phyloP scores from a whole-genome alignment of 2,888 invertebrate genomes.

The Rotaria macrura region DNA sequence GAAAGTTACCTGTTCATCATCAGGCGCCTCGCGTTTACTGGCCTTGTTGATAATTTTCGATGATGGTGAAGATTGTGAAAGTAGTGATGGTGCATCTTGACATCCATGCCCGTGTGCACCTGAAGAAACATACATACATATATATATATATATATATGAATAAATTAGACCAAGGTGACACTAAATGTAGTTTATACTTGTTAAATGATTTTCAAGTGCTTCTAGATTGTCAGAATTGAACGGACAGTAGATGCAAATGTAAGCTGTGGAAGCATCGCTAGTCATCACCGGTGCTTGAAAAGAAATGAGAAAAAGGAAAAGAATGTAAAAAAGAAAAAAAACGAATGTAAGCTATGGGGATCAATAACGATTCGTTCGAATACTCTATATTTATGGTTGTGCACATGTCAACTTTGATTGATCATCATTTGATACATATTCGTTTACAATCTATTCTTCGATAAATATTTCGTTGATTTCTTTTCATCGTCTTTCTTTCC shows the following conservation, averaged over 20 bases:
- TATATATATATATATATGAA: too few species aligned
- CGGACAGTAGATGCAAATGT: too few species aligned
- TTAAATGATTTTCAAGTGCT: not conserved
- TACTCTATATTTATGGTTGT: not conserved
- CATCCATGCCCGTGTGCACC: not conserved
- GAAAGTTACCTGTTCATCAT: not conserved
- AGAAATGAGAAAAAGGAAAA: not conserved
- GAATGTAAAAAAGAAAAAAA: not conserved
- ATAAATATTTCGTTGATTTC: not conserved
- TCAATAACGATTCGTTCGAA: not conserved
- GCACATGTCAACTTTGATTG: not conserved
- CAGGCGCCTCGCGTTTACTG: not conserved
- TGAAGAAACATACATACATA: not conserved
- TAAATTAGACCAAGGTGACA: not conserved
- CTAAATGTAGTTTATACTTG: not conserved
- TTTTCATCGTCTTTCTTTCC: not conserved
- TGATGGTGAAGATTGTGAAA: not conserved
- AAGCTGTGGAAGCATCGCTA: too few species aligned
- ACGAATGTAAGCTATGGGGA: not conserved
- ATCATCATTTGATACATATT: not conserved
- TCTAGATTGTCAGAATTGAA: not conserved
- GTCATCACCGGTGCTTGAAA: constrained; percentile 1
- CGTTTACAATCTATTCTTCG: not conserved
- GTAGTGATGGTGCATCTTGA: not conserved
- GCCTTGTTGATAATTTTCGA: not conserved